Conservation (phyloP, 1,140 invertebrate species). For the Whitmania pigra region DNA sequence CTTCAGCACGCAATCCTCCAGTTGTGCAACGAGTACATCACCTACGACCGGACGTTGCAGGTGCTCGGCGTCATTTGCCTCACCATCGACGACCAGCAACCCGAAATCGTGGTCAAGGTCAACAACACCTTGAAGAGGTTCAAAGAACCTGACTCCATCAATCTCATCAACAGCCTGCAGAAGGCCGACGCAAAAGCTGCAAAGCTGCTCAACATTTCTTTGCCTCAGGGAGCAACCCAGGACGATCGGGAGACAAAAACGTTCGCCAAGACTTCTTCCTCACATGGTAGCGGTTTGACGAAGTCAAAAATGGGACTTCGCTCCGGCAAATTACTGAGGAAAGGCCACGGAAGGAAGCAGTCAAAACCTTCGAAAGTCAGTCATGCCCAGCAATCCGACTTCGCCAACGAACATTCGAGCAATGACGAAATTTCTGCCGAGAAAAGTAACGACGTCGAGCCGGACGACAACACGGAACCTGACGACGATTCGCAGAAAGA, state of each 20-base stretch:
- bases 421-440: background rate
- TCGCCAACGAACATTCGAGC: background rate
- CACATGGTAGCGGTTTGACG: background rate
- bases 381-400: background rate
- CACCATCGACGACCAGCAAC: constrained; percentile 24
- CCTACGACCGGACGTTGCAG: constrained; percentile 22
- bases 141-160: background rate
- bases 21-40: constrained; percentile 25
- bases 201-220: background rate
- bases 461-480: constrained; percentile 5
- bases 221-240: background rate
- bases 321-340: background rate
- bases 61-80: constrained; percentile 24
- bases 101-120: constrained; percentile 25
- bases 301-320: background rate
- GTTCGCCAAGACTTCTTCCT: background rate
- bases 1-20: constrained; percentile 24
- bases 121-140: constrained; percentile 26
- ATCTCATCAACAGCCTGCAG: background rate
- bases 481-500: constrained; percentile 8
- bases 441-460: background rate
- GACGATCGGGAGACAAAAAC: background rate
- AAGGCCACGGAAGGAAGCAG: constrained; percentile 22
- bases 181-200: background rate
- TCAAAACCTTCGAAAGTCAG: constrained; percentile 22